Percentiles rank a stretch among this genome's conserved stretches.
phyloP scores from a whole-genome alignment of 1,140 invertebrate species.

The Adoxophyes honmai region DNA sequence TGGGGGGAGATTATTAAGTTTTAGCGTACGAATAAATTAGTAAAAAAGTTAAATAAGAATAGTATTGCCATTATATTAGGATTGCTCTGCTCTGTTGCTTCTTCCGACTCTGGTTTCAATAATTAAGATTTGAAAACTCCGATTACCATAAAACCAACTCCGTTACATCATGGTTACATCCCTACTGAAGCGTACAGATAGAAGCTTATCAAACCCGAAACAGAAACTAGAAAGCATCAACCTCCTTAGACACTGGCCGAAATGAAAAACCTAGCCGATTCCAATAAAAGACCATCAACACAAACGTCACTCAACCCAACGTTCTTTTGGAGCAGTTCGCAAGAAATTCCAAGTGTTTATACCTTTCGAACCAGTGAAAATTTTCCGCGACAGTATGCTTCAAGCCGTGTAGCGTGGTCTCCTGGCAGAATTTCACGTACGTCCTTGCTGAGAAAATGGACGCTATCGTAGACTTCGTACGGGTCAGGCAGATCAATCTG shows the following conservation, averaged over 20 bases:
- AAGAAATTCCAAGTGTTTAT: not conserved
- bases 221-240: not conserved
- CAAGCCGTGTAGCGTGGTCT: conserved; percentile 63
- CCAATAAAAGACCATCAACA: conserved; percentile 24
- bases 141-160: no score
- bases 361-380: conserved; percentile 60
- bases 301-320: not conserved
- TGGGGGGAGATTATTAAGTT: no score
- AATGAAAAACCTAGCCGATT: conserved; percentile 22
- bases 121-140: no score
- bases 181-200: no score
- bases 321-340: not conserved
- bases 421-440: conserved; percentile 51
- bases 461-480: conserved; percentile 43
- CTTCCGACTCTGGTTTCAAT: no score
- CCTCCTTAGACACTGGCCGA: conserved; percentile 3
- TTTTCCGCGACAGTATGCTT: conserved; percentile 60
- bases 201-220: no score
- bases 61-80: no score
- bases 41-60: no score
- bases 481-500: conserved; percentile 52
- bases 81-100: no score
- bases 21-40: no score
- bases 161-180: no score
- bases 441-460: conserved; percentile 39